Conservation (phyloP, 2,113 vertebrate genomes). For the Neotoma lepida region DNA sequence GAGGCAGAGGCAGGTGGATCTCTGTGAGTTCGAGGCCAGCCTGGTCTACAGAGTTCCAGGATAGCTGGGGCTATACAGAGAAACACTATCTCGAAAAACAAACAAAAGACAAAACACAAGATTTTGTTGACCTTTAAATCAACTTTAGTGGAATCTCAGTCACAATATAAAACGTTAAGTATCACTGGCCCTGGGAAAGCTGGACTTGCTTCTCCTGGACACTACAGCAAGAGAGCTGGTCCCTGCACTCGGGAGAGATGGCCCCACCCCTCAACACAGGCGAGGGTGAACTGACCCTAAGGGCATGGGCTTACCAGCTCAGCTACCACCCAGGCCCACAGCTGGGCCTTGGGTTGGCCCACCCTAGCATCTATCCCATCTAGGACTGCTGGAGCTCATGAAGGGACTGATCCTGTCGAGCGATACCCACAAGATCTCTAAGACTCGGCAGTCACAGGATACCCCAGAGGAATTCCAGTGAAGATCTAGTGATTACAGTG, state of each 20-base stretch:
- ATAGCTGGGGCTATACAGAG: background rate
- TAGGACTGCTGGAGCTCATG: background rate
- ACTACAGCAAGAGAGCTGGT: background rate
- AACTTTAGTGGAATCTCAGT: background rate
- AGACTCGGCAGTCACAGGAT: background rate
- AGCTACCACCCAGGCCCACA: background rate
- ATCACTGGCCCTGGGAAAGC: background rate
- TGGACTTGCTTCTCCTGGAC: background rate
- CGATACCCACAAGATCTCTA: background rate
- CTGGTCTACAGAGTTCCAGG: background rate
- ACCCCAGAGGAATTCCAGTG: background rate
- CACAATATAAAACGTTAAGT: background rate
- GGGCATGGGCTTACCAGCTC: background rate
- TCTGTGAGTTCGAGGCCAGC: background rate
- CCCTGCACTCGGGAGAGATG: no score
- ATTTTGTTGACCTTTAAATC: background rate
- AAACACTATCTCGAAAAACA: background rate
- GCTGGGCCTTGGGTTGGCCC: background rate
- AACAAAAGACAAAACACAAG: background rate
- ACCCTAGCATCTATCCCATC: background rate
- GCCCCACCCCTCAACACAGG: background rate
- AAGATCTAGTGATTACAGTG: background rate
- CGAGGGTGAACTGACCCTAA: background rate
- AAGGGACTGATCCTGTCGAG: background rate
- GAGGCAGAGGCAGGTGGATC: background rate